Conservation (phyloP, 2,113 vertebrate species). For the Bubo blakistoni region DNA sequence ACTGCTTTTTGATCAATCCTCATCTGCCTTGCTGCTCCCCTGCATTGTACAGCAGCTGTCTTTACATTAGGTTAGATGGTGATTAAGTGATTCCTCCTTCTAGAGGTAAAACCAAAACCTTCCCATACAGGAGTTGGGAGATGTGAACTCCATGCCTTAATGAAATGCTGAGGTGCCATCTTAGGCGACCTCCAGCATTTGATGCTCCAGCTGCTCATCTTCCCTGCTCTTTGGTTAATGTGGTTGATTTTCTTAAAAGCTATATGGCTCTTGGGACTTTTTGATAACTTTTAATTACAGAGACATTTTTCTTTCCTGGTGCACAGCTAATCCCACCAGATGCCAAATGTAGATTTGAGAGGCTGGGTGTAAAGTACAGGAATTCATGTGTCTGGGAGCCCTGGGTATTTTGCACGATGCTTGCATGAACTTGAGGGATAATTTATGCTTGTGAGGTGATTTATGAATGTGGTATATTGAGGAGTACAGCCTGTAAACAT, state of each 20-base stretch:
- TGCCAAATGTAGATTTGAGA: not conserved
- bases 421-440: not conserved
- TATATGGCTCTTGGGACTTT: not conserved
- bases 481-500: not conserved
- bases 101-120: not conserved
- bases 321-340: not conserved
- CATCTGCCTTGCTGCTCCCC: not conserved
- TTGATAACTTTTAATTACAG: not conserved
- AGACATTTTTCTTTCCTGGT: not conserved
- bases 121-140: not conserved
- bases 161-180: not conserved
- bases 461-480: not conserved
- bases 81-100: not conserved
- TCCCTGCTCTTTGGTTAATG: not conserved
- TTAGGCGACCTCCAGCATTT: not conserved
- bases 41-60: not conserved
- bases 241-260: not conserved
- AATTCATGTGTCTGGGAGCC: not conserved
- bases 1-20: not conserved
- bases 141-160: not conserved
- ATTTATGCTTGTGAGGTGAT: not conserved
- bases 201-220: not conserved
- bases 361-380: not conserved
- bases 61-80: not conserved
- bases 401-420: not conserved